phyloP scores from a whole-genome alignment of 2,888 invertebrate genomes.

The Teleogryllus oceanicus region DNA sequence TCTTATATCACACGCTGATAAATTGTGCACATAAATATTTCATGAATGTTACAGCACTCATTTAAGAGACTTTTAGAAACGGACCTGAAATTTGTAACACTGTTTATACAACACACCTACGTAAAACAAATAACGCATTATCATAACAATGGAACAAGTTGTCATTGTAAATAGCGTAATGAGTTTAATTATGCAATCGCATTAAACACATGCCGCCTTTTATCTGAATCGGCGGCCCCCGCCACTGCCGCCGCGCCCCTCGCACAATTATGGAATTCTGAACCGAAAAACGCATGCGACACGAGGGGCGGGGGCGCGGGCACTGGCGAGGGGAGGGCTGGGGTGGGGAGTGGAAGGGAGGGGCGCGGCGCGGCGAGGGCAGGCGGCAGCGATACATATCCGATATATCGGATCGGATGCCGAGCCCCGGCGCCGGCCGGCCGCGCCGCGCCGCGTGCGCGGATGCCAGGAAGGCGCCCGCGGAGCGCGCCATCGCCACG shows the following conservation, averaged over 20 bases:
- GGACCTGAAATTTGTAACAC: slow-evolving; percentile 18
- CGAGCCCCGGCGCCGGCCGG: not conserved
- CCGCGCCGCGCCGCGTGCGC: no score
- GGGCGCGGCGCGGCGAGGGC: not conserved
- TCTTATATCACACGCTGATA: not conserved
- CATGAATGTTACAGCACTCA: not conserved
- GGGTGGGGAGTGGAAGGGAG: not conserved
- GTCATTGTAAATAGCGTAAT: slow-evolving; percentile 10
- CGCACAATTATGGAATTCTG: slow-evolving; percentile 18
- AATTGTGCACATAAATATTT: not conserved
- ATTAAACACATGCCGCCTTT: slow-evolving; percentile 18
- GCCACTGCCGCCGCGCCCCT: not conserved
- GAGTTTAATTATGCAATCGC: slow-evolving; percentile 18
- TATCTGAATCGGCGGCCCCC: slow-evolving; percentile 1
- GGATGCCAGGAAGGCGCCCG: no score
- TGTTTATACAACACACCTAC: slow-evolving; percentile 2
- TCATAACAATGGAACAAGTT: slow-evolving; percentile 11
- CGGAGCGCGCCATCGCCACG: no score
- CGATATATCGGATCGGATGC: slow-evolving; percentile 8
- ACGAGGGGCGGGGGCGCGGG: not conserved
- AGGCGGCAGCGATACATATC: not conserved
- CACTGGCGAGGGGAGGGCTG: not conserved
- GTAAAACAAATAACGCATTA: slow-evolving; percentile 18
- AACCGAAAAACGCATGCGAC: not conserved
- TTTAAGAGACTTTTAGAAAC: not conserved